phyloP scores from a whole-genome alignment of 2,113 vertebrate genomes.

The Suncus etruscus region DNA sequence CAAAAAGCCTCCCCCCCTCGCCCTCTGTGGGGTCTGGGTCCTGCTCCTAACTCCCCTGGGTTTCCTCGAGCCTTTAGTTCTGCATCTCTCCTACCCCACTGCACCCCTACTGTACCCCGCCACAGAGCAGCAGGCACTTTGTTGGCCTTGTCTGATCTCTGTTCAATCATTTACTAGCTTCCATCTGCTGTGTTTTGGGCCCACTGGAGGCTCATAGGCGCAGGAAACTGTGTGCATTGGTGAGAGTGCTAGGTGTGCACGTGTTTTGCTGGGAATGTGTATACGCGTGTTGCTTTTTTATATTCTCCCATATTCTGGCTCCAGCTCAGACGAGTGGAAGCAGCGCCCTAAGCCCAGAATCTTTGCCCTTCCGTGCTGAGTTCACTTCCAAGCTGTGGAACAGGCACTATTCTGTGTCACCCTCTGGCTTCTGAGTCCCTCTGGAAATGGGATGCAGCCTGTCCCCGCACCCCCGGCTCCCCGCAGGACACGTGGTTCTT shows the following conservation, averaged over 20 bases:
- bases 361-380: neutral
- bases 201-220: neutral
- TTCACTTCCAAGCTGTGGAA: neutral
- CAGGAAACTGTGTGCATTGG: too few species aligned
- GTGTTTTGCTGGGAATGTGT: conserved; percentile 44
- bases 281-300: conserved; percentile 44
- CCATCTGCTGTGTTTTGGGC: conserved; percentile 36
- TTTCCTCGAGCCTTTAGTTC: neutral
- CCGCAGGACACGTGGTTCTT: too few species aligned
- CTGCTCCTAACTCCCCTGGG: neutral
- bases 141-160: neutral
- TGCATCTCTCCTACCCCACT: too few species aligned
- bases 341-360: neutral
- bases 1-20: neutral
- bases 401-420: neutral
- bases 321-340: neutral
- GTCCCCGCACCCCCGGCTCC: neutral
- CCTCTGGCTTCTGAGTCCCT: neutral
- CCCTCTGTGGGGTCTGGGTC: neutral
- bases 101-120: fast-evolving
- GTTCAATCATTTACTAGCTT: conserved; percentile 44
- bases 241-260: too few species aligned
- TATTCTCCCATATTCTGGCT: neutral
- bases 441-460: neutral
- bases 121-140: fast-evolving